Evolutionary conservation across 2,888 invertebrate genomes (phyloP), one percentile per base, ranked within the genome.

Genomic region (Petrolisthes cinctipes): DNA sequence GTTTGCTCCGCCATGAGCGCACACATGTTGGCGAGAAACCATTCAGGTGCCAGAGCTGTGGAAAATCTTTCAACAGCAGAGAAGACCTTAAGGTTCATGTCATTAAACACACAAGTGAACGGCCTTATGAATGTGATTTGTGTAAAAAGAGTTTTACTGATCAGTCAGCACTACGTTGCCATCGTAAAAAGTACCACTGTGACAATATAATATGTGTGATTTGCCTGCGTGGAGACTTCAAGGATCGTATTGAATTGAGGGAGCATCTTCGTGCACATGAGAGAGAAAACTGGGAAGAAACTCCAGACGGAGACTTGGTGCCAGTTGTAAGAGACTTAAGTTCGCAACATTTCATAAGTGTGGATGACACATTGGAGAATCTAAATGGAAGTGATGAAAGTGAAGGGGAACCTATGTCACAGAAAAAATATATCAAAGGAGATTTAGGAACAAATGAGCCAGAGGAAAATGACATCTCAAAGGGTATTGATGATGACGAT

Each of bases 211-310:
- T 88, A 9, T 88, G 88, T 79, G 82, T 85, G 11, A 85, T 88
- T 54, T 88, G 88, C 66, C 85, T 85, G 37, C 75, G 85, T 4
- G 88, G 85, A 51, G 85, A 85, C 54, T 88, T 88, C 75, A 88
- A 85, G 66, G 78, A 76, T 54, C 88, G 88, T 9, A 85, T 88
- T n/a, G 88, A 88, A 57, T 79, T 88, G 11, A 81, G 88, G 56
- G 88, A 88, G 71, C 88, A 88, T 51, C 85, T 88, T 20, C 85
- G 88, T 11, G 85, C 81, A 37, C 88, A 88, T 66, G 88, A 88
- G 71, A 81, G 88, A 51, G 76, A 82, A 78, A 88, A 88, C 56
- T 88, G 88, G 88, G 37, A 85, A 56, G 85, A 88, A 71, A 88
- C 85, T 3, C 76, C 81, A 5, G 82, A 78, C 5, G 85, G 88